Percentiles rank a stretch among this genome's conserved stretches.
Evolutionary conservation across 30 jellyfish, hydroid and myxozoan species (phyloP).

Genomic region (Pseudorhiza aurosa): DNA sequence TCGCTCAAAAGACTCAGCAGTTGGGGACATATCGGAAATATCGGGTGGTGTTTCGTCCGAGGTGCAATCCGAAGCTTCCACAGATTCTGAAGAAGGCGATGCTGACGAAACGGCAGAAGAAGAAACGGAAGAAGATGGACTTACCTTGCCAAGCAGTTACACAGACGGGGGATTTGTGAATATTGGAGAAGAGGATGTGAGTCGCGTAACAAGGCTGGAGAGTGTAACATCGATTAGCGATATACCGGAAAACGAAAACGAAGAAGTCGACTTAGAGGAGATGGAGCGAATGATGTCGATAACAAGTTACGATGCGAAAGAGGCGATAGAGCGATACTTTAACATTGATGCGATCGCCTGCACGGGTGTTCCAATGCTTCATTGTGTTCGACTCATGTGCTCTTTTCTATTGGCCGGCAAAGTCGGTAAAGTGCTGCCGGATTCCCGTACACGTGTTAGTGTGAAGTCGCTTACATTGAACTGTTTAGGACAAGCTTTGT

Average conservation of each 20-base stretch:
- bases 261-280: constrained; percentile 72
- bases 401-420: constrained; percentile 87
- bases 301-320: constrained; percentile 80
- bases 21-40: constrained; percentile 24
- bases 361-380: constrained; percentile 91
- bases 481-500: constrained; percentile 84
- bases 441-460: constrained; percentile 91
- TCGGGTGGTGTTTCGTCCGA: constrained; percentile 44
- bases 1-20: constrained; percentile 63
- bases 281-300: constrained; percentile 77
- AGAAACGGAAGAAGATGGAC: constrained; percentile 76
- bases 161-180: constrained; percentile 86
- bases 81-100: constrained; percentile 11
- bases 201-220: constrained; percentile 38
- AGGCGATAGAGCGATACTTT: constrained; percentile 84
- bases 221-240: constrained; percentile 80
- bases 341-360: constrained; percentile 98
- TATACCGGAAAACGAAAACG: constrained; percentile 76
- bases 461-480: constrained; percentile 88
- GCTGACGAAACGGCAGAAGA: constrained; percentile 43
- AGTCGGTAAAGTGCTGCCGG: constrained; percentile 86
- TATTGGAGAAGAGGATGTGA: constrained; percentile 65
- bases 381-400: constrained; percentile 94
- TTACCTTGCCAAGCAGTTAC: constrained; percentile 88
- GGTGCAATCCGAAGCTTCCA: constrained; percentile 14